Evolutionary conservation across 2,797 vertebrate species (phyloP).

Genomic region (Myotis daubentonii): DNA sequence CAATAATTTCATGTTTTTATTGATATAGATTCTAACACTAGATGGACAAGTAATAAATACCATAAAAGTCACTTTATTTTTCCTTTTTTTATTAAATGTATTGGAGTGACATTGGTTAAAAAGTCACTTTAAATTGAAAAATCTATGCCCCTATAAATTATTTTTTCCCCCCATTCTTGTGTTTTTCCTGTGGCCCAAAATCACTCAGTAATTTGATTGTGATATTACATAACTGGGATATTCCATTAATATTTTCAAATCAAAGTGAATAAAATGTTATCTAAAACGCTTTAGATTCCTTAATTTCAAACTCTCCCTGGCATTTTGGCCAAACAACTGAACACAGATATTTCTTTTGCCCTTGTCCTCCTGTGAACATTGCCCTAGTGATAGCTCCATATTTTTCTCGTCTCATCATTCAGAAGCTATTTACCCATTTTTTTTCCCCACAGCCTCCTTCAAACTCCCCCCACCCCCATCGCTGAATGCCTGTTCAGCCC

Average conservation of each 20-base stretch:
- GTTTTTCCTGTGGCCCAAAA: slow-evolving; percentile 9
- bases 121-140: slow-evolving; percentile 33
- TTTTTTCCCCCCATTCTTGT: not conserved
- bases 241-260: not conserved
- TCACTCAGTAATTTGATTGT: slow-evolving; percentile 44
- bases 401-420: slow-evolving; percentile 66
- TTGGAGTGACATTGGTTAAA: too few species aligned
- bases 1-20: slow-evolving; percentile 4
- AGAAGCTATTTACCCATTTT: slow-evolving; percentile 76
- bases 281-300: not conserved
- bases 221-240: slow-evolving; percentile 25
- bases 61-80: slow-evolving; percentile 50
- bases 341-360: not conserved
- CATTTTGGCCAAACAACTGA: slow-evolving; percentile 54
- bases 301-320: slow-evolving; percentile 55
- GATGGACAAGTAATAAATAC: not conserved
- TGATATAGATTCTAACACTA: not conserved
- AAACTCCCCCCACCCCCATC: slow-evolving; percentile 38
- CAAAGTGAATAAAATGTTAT: slow-evolving; percentile 3
- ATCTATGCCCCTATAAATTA: not conserved
- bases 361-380: slow-evolving; percentile 43
- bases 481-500: not conserved
- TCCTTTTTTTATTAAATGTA: too few species aligned
- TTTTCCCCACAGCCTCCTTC: slow-evolving; percentile 57
- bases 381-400: slow-evolving; percentile 44